Conservation (phyloP, 2,888 invertebrate genomes). For the Stratiomys singularior region DNA sequence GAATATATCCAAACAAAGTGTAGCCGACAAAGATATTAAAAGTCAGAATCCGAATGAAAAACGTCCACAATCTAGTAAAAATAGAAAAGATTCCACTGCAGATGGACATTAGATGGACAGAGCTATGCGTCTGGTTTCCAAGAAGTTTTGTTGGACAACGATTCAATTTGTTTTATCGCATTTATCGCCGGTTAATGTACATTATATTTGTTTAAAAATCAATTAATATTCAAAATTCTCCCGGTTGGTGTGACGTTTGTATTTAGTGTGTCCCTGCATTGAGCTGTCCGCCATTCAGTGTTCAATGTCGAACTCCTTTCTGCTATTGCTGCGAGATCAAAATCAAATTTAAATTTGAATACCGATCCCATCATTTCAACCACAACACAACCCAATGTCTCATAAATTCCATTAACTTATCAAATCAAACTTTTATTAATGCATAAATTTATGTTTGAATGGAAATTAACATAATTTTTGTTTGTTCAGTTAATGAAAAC, state of each 20-base stretch:
- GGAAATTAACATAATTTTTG: background rate
- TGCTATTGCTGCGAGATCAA: background rate
- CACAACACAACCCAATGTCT: background rate
- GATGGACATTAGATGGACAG: background rate
- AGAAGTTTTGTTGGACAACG: background rate
- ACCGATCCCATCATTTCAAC: background rate
- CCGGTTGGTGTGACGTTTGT: background rate
- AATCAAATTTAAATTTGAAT: background rate
- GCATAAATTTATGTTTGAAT: background rate
- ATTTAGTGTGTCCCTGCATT: background rate
- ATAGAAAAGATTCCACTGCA: background rate
- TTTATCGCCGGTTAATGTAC: background rate
- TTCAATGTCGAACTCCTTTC: background rate
- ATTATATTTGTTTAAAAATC: background rate
- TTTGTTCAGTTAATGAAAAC: background rate
- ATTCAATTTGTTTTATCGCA: constrained; percentile 6
- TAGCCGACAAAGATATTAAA: constrained; percentile 1
- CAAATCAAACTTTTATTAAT: background rate
- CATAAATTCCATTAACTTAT: background rate
- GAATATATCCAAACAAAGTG: background rate
- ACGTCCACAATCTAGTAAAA: background rate
- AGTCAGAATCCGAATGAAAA: background rate
- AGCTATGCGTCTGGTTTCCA: background rate
- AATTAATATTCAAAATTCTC: background rate
- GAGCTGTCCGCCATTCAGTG: background rate